Conservation (phyloP, 2,113 vertebrate species). For the Cyanistes caeruleus region DNA sequence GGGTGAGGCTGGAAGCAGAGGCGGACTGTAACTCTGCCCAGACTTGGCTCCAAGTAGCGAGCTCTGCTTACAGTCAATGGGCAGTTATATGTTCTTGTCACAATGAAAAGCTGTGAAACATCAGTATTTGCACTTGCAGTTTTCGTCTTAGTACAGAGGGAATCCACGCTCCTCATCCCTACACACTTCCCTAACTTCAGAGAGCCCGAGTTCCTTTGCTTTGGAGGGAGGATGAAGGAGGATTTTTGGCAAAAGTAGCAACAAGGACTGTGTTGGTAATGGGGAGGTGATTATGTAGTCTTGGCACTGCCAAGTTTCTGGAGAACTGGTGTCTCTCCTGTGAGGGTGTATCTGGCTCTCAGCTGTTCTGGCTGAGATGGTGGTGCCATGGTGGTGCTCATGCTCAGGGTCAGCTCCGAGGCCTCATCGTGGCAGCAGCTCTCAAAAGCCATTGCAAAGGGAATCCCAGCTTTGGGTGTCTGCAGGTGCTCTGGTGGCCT, state of each 20-base stretch:
- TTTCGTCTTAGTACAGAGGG: neutral
- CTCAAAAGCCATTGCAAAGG: neutral
- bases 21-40: neutral
- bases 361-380: neutral
- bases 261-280: accelerated
- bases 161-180: neutral
- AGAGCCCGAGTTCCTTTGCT: neutral
- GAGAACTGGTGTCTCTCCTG: neutral
- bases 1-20: conserved; percentile 33
- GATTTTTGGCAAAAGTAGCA: neutral
- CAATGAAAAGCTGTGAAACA: conserved; percentile 37
- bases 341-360: neutral
- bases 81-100: neutral
- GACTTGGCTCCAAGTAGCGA: neutral
- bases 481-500: neutral
- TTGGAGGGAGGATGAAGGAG: neutral
- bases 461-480: neutral
- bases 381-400: neutral
- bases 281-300: neutral
- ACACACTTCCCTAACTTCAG: neutral
- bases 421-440: neutral
- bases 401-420: neutral
- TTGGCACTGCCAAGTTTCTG: accelerated
- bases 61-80: conserved; percentile 27
- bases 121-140: conserved; percentile 39